phyloP scores from a whole-genome alignment of 2,113 vertebrate species.

The Gymnocephalus cernua region DNA sequence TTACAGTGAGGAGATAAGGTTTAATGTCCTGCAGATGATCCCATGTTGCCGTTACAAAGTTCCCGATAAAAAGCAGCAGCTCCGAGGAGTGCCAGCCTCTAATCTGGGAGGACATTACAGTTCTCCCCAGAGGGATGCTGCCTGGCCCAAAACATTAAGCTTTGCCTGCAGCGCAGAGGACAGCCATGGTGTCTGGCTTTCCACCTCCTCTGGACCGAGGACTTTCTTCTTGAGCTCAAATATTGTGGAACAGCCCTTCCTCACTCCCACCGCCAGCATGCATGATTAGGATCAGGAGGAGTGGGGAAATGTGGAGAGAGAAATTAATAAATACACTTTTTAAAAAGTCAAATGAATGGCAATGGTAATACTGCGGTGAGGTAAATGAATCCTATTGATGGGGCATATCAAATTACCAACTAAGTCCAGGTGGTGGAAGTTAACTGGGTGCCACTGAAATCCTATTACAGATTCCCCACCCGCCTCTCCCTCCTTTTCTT shows the following conservation, averaged over 20 bases:
- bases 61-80: constrained; percentile 65
- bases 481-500: constrained; percentile 61
- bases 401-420: constrained; percentile 87
- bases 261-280: constrained; percentile 17
- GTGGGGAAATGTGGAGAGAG: constrained; percentile 45
- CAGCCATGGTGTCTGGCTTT: constrained; percentile 50
- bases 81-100: constrained; percentile 67
- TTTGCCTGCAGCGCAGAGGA: constrained; percentile 63
- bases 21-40: constrained; percentile 72
- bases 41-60: constrained; percentile 68
- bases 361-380: constrained; percentile 74
- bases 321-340: constrained; percentile 72
- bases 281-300: constrained; percentile 70
- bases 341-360: constrained; percentile 77
- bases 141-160: constrained; percentile 69
- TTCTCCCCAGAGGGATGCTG: constrained; percentile 56
- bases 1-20: constrained; percentile 59
- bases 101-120: constrained; percentile 74
- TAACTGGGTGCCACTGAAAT: constrained; percentile 87
- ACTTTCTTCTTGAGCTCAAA: constrained; percentile 54
- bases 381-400: constrained; percentile 87
- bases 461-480: constrained; percentile 82
- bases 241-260: constrained; percentile 40
- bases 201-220: constrained; percentile 49
- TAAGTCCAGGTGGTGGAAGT: constrained; percentile 87